Evolutionary conservation across 2,113 vertebrate species (phyloP).

Genomic region (Thalassarche chlororhynchos): DNA sequence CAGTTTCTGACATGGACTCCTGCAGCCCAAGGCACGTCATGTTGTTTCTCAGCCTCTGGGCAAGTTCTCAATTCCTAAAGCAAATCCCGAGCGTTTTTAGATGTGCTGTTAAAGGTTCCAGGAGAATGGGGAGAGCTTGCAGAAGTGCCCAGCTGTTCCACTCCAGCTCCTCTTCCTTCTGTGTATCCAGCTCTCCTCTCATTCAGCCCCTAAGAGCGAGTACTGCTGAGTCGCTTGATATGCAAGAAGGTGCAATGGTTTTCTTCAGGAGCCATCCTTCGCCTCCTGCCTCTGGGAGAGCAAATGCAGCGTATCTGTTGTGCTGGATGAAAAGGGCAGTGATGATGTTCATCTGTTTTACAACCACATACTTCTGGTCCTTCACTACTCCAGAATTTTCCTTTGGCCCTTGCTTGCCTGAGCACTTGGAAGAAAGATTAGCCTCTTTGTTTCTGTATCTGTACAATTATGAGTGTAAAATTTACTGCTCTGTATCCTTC

Average conservation of each 20-base stretch:
- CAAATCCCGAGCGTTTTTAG: not conserved
- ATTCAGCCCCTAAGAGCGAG: not conserved
- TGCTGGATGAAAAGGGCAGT: not conserved
- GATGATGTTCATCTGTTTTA: not conserved
- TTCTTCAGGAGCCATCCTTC: not conserved
- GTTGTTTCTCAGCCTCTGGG: conserved; percentile 1
- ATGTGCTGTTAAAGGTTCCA: not conserved
- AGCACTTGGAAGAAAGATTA: not conserved
- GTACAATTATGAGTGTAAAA: not conserved
- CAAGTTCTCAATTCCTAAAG: not conserved
- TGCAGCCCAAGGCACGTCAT: not conserved
- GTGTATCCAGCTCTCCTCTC: not conserved
- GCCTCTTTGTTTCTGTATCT: not conserved
- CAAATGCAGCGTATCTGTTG: accelerated
- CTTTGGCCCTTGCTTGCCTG: not conserved
- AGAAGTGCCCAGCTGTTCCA: not conserved
- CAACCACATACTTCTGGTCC: not conserved
- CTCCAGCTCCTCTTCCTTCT: not conserved
- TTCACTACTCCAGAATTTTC: not conserved
- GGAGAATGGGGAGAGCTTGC: not conserved
- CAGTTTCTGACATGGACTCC: conserved; percentile 12
- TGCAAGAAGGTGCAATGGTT: not conserved
- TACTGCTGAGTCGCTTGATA: not conserved
- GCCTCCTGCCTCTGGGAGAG: not conserved
- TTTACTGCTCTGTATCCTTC: not conserved